Conservation (phyloP, 1,140 invertebrate genomes). For the Tenebrio molitor region DNA sequence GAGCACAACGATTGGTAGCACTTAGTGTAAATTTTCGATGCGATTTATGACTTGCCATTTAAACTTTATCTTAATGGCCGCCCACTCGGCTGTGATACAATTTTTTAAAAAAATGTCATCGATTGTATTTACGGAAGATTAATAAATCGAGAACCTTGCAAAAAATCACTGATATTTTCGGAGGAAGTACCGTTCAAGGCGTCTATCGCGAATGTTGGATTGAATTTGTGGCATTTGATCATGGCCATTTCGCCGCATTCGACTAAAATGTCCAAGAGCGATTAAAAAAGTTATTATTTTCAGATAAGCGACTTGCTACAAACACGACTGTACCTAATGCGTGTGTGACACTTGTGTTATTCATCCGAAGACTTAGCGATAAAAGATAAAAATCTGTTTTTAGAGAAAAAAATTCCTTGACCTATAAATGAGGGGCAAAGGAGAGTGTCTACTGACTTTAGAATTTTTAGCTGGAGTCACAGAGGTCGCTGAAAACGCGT, state of each 20-base stretch:
- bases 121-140: neutral
- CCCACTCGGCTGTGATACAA: neutral
- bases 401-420: slow-evolving; percentile 22
- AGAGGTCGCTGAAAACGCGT: too few relatives aligned
- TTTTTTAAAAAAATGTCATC: neutral
- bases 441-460: slow-evolving; percentile 2
- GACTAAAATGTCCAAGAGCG: too few relatives aligned
- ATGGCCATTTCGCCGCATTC: too few relatives aligned
- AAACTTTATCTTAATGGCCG: neutral
- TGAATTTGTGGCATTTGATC: neutral
- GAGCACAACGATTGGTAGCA: too few relatives aligned
- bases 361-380: slow-evolving; percentile 4
- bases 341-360: neutral
- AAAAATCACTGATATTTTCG: slow-evolving; percentile 19
- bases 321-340: too few relatives aligned
- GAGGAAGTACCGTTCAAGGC: slow-evolving; percentile 14
- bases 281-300: neutral
- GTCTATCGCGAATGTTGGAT: neutral
- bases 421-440: slow-evolving; percentile 17
- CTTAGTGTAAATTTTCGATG: too few relatives aligned
- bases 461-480: neutral
- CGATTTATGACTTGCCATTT: too few relatives aligned
- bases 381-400: slow-evolving; percentile 21
- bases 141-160: slow-evolving; percentile 15
- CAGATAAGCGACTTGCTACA: neutral